Evolutionary conservation across 2,888 invertebrate genomes (phyloP), one percentile per base, ranked within the genome.

Genomic region (Tineola bisselliella): DNA sequence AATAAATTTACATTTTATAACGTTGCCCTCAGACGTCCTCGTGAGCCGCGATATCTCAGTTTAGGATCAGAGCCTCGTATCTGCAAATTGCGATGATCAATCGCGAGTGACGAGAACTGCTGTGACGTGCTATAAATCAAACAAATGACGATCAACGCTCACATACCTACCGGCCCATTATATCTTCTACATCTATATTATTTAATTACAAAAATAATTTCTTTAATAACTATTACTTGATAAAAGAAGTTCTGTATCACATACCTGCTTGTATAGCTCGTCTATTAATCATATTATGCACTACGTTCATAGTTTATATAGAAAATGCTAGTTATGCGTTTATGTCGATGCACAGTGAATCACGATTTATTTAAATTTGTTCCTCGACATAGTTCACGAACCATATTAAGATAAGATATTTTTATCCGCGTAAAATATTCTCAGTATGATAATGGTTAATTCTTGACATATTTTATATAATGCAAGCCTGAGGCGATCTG

Each of bases 1-100:
- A 77, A 82, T 84, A 84, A 84, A 87, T 86, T 84, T 81, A 81
- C 83, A 86, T 87, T 81, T 86, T 84, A 83, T 81, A 79, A 81
- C 70, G 79, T 74, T 73, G 74, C 77, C 73, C 69, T 79, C 74
- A 58, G 73, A 72, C 68, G 71, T 67, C 69, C 69, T 70, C 73
- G 74, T 73, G 75, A 15, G 73, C 73, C 71, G 73, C 76, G 70
- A 71, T 83, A 84, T 87, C 84, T 81, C 76, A 77, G 77, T 77
- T 84, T 79, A 79, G 80, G 71, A 81, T 83, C 83, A 71, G 69
- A 69, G 67, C 68, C 71, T 66, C 70, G 73, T 78, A 76, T 79
- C 76, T 70, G 73, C 67, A 76, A 79, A 76, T 77, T 81, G 71
- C 72, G 64, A 66, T 69, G 70, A 74, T 72, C 68, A 68, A 79